Percentiles rank a stretch among this genome's conserved stretches.
Evolutionary conservation across 2,113 vertebrate species (phyloP).

Genomic region (Heterotis niloticus): DNA sequence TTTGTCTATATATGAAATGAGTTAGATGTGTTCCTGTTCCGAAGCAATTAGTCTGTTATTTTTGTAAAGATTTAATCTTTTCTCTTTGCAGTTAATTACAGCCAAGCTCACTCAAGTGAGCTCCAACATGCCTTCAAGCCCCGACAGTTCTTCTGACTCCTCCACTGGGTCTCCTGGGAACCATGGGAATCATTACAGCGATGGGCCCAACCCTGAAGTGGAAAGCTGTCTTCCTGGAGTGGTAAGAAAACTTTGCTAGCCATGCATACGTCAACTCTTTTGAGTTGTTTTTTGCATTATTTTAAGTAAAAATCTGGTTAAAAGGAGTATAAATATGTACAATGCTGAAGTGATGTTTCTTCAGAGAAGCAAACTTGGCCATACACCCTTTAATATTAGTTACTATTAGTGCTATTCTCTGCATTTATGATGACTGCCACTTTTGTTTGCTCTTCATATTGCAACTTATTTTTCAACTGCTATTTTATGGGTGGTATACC

Average conservation of each 20-base stretch:
- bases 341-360: neutral
- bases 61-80: neutral
- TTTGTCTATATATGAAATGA: neutral
- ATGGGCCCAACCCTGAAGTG: conserved; percentile 95
- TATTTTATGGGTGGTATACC: no score
- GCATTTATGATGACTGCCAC: no score
- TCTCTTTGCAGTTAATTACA: conserved; percentile 79
- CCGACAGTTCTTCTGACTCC: conserved; percentile 97
- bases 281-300: neutral
- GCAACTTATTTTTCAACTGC: no score
- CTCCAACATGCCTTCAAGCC: conserved; percentile 98
- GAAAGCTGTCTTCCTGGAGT: conserved; percentile 98
- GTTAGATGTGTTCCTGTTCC: neutral
- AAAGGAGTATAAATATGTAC: neutral
- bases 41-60: neutral
- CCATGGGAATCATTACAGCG: conserved; percentile 96
- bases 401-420: no score
- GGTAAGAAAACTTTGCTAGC: conserved; percentile 60
- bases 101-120: conserved; percentile 98
- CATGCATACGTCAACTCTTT: neutral
- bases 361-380: no score
- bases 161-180: conserved; percentile 97
- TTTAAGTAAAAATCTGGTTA: neutral
- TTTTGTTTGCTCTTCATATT: no score
- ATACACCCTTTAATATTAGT: no score